A percentile compares a stretch with the other conserved stretches of the same genome.
These are phyloP conservation scores for Anarhynchus alexandrinus DNA, from an alignment of 2,113 vertebrate species.

Conservation along the genomic window DNA sequence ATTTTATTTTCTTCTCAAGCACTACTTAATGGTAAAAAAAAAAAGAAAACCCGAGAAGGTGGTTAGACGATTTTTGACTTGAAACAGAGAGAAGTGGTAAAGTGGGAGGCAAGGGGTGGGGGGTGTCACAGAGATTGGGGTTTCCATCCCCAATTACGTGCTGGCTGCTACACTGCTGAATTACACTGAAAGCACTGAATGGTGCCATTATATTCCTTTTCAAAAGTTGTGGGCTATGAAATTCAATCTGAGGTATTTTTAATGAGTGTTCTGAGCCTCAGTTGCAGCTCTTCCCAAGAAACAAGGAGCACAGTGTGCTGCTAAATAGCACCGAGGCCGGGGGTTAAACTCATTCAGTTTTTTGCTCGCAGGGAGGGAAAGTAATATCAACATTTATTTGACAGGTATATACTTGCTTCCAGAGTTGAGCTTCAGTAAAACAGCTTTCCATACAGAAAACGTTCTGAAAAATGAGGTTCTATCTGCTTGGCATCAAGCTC, in stretches of 20 bases:
- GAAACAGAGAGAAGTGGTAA: background rate
- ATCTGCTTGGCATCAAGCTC: background rate
- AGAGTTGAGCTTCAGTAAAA: slow-evolving; percentile 2
- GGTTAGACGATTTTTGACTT: background rate
- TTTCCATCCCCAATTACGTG: background rate
- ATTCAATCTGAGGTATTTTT: slow-evolving; percentile 73
- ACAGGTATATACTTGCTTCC: background rate
- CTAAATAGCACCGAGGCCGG: background rate
- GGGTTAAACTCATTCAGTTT: slow-evolving; percentile 61
- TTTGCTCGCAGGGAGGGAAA: background rate
- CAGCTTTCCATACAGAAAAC: background rate
- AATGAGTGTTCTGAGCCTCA: slow-evolving; percentile 57
- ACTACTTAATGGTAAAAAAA: background rate
- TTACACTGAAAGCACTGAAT: slow-evolving; percentile 62
- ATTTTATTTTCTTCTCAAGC: slow-evolving; percentile 15
- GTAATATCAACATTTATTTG: slow-evolving; percentile 41
- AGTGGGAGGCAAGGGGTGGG: background rate
- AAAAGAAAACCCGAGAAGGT: background rate
- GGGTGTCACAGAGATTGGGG: background rate
- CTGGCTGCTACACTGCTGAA: background rate
- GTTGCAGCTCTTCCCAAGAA: slow-evolving; percentile 53
- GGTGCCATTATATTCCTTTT: slow-evolving; percentile 65
- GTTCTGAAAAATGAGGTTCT: slow-evolving; percentile 21
- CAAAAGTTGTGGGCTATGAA: slow-evolving; percentile 63
- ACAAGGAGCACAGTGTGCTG: slow-evolving; percentile 72